Evolutionary conservation across 2,888 invertebrate genomes (phyloP).

Genomic region (Cylloceria caligata): DNA sequence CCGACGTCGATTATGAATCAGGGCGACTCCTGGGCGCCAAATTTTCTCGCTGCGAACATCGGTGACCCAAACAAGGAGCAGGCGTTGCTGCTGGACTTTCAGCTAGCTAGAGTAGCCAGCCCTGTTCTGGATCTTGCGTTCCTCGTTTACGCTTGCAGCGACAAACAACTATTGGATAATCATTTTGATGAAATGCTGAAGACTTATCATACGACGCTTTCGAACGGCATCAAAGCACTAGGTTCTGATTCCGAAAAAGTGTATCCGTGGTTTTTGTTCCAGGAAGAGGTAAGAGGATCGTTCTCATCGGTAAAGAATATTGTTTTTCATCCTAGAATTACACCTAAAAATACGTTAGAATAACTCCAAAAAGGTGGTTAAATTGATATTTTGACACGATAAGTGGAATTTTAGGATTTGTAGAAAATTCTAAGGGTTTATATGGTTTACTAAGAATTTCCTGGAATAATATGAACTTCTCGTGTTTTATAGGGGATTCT

Average conservation of each 20-base stretch:
- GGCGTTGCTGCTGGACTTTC: slow-evolving; percentile 89
- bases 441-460: too few species aligned
- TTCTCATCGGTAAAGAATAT: background rate
- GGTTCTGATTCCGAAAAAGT: slow-evolving; percentile 87
- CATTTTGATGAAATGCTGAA: slow-evolving; percentile 87
- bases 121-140: slow-evolving; percentile 88
- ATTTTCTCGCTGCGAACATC: slow-evolving; percentile 87
- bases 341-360: too few species aligned
- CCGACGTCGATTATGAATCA: slow-evolving; percentile 87
- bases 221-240: slow-evolving; percentile 86
- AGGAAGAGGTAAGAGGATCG: slow-evolving; percentile 83
- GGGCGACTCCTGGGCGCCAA: slow-evolving; percentile 92
- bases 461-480: background rate
- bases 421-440: too few species aligned
- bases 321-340: too few species aligned
- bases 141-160: slow-evolving; percentile 88
- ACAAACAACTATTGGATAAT: slow-evolving; percentile 86
- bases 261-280: slow-evolving; percentile 86
- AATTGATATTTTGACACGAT: too few species aligned
- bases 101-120: slow-evolving; percentile 87
- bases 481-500: background rate
- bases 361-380: too few species aligned
- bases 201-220: slow-evolving; percentile 87
- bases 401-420: too few species aligned
- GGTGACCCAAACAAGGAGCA: slow-evolving; percentile 75